A percentile compares a stretch with the other conserved stretches of the same genome.
Conservation (phyloP, 2,113 vertebrate genomes). For the Chlamydotis undulata region DNA sequence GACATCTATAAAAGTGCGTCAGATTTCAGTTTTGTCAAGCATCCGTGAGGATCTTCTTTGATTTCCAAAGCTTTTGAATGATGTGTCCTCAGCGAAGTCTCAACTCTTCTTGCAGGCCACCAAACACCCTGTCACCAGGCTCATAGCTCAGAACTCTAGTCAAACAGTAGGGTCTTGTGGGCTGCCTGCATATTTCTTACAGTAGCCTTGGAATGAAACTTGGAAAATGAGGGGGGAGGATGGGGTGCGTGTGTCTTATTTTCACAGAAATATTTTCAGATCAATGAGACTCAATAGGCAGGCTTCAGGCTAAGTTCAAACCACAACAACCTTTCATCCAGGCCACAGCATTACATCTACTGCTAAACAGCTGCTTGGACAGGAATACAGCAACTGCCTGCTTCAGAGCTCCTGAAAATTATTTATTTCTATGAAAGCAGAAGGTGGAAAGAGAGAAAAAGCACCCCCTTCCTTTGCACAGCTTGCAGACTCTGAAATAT, state of each 20-base stretch:
- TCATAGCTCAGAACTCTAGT: background rate
- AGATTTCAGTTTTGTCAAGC: background rate
- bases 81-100: background rate
- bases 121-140: background rate
- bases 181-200: background rate
- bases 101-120: background rate
- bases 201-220: background rate
- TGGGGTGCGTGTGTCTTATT: background rate
- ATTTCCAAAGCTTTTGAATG: background rate
- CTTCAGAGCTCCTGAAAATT: background rate
- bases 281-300: background rate
- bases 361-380: background rate
- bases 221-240: background rate
- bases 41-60: background rate
- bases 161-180: background rate
- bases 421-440: background rate
- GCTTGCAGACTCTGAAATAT: background rate
- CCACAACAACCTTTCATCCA: background rate
- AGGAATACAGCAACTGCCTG: background rate
- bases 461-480: background rate
- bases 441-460: background rate
- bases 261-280: background rate
- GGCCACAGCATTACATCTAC: background rate
- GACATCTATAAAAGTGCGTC: background rate
- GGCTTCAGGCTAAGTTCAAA: background rate